Conservation (phyloP, 2,888 invertebrate genomes). For the Netelia fuscicornis region DNA sequence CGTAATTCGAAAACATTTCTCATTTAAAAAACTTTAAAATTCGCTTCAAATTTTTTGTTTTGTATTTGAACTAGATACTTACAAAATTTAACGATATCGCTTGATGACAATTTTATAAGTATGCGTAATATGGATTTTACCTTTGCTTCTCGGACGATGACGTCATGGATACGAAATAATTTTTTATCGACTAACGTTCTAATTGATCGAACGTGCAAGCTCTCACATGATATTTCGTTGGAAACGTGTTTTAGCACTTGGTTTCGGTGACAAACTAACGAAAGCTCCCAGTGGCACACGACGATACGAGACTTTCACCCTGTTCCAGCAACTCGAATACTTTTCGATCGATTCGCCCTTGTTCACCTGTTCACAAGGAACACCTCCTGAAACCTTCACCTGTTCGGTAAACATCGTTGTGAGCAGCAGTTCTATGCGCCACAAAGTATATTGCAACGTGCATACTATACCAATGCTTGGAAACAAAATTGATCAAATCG, state of each 20-base stretch:
- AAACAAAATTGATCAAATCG: too few species aligned
- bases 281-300: background rate
- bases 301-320: constrained; percentile 32
- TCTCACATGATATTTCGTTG: background rate
- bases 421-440: background rate
- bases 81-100: background rate
- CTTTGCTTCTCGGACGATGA: background rate
- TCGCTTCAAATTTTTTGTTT: too few species aligned
- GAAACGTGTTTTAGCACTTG: background rate
- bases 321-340: constrained; percentile 22
- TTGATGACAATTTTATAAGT: background rate
- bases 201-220: background rate
- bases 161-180: background rate
- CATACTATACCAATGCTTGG: too few species aligned
- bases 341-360: constrained; percentile 59
- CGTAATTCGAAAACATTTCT: too few species aligned
- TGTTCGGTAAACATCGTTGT: constrained; percentile 36
- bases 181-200: background rate
- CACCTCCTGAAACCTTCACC: constrained; percentile 52
- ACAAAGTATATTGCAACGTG: background rate
- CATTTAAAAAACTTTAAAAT: too few species aligned
- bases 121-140: background rate
- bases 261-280: background rate
- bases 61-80: too few species aligned
- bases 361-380: constrained; percentile 54